Evolutionary conservation across 2,113 vertebrate species (phyloP), one percentile per base, ranked within the genome.

Genomic region (Sitta europaea): DNA sequence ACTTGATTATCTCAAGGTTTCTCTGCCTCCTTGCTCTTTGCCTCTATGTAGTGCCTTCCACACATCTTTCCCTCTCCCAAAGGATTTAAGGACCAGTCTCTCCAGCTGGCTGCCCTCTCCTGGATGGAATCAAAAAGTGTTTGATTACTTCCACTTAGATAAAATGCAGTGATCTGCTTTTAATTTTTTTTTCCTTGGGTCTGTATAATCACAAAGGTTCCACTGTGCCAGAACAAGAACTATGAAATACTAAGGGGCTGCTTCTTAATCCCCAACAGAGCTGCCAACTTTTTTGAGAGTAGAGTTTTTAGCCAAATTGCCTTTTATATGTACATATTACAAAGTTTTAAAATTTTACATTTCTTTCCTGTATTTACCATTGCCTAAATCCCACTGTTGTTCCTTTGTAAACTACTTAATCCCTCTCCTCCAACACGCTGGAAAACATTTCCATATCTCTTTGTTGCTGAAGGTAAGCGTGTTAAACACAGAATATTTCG

Each of bases 101-200:
- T 91, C 91, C 90, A 35, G 71, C 70, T 50, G 45, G 48, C 87
- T 93, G 95, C 94, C 94, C 96, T 96, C 96, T 97, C 81, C 96
- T 97, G 96, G 94, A 94, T 62, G 91, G 88, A 97, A 97, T 95
- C 36, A 94, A 92, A 91, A 72, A 75, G 28, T 16, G 58, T 92
- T 84, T 11, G 5, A 50, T 80, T 71, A 58, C 67, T 91, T 55
- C 84, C 62, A 78, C 59, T 59, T 14, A 62, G 78, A 88, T 70
- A 68, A 96, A 81, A 83, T 9, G 21, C 55, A 81, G 31, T 14
- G n/a, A 38, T 58, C 77, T 83, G 61, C 66, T 89, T 61, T 72
- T 92, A 27, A 36, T 81, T 84, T 67, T 77, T 82, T 76, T 73
- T 42, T 6, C 38, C 47, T 70, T 43, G 19, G 17, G 21, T 79